Evolutionary conservation across 2,888 invertebrate genomes (phyloP).

Genomic region (Orthosia gracilis): DNA sequence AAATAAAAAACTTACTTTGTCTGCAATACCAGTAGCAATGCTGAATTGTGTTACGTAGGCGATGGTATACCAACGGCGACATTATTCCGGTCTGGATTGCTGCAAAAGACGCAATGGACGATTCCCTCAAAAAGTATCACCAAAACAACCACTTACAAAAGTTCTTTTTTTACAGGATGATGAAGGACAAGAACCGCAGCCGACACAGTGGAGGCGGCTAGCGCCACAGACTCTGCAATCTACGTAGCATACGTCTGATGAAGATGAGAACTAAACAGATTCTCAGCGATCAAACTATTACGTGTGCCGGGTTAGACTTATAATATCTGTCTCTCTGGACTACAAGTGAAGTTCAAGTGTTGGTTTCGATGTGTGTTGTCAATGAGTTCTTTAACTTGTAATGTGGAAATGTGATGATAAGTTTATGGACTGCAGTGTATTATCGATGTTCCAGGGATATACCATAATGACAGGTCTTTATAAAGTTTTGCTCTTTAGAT

Average conservation of each 20-base stretch:
- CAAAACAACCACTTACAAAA: neutral
- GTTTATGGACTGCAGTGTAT: conserved; percentile 4
- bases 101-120: neutral
- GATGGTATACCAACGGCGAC: too few relatives aligned
- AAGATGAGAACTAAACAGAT: conserved; percentile 26
- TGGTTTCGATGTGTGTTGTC: conserved; percentile 27
- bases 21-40: too few relatives aligned
- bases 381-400: neutral
- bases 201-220: conserved; percentile 85
- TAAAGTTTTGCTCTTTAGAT: too few relatives aligned
- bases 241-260: conserved; percentile 76
- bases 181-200: conserved; percentile 77
- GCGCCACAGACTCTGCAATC: conserved; percentile 85
- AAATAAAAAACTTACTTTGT: too few relatives aligned
- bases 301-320: conserved; percentile 1
- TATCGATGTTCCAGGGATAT: neutral
- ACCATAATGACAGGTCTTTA: neutral
- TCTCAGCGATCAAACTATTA: conserved; percentile 19
- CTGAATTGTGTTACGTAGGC: too few relatives aligned
- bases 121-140: neutral
- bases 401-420: conserved; percentile 1
- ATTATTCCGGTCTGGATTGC: neutral
- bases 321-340: neutral
- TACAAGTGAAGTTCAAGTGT: conserved; percentile 33
- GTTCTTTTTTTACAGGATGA: conserved; percentile 78